A percentile compares a stretch with the other conserved stretches of the same genome.
Evolutionary conservation across 2,797 vertebrate genomes (phyloP).

Genomic region (Gobio occitaniae): DNA sequence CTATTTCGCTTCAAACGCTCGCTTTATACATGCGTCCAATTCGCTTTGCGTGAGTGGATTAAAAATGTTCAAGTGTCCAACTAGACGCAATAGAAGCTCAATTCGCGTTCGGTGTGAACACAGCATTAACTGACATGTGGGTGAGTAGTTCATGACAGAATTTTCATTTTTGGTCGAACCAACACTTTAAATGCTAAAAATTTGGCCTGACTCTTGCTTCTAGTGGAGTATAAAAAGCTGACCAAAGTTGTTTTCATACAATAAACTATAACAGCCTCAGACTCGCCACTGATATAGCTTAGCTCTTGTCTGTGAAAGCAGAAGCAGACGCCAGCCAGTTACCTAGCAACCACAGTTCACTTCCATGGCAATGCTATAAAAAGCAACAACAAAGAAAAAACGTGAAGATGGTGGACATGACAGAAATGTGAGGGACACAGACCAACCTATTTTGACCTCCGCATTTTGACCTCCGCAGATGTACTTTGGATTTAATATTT

Average conservation of each 20-base stretch:
- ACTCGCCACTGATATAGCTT: constrained; percentile 9
- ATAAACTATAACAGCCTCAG: not conserved
- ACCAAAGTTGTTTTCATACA: not conserved
- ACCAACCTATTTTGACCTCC: not conserved
- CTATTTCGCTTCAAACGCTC: no score
- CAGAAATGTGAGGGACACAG: constrained; percentile 52
- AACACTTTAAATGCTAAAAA: not conserved
- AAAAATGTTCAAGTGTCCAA: no score
- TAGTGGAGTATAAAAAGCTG: constrained; percentile 20
- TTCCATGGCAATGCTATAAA: constrained; percentile 81
- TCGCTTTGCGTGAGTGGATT: no score
- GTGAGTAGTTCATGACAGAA: not conserved
- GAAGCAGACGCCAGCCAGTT: constrained; percentile 78
- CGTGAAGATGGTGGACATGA: constrained; percentile 65
- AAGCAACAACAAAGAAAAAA: constrained; percentile 71
- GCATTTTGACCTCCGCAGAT: not conserved
- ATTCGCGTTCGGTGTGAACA: no score
- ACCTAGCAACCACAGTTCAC: constrained; percentile 79
- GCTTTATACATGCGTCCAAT: no score
- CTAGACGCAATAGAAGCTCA: no score
- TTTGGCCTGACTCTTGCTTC: not conserved
- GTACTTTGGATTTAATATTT: no score
- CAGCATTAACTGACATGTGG: not conserved
- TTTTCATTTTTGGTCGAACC: not conserved
- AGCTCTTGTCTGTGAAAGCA: constrained; percentile 64